Base-by-base conservation (phyloP, 2,113 vertebrate genomes). In the Rhombomys opimus region DNA sequence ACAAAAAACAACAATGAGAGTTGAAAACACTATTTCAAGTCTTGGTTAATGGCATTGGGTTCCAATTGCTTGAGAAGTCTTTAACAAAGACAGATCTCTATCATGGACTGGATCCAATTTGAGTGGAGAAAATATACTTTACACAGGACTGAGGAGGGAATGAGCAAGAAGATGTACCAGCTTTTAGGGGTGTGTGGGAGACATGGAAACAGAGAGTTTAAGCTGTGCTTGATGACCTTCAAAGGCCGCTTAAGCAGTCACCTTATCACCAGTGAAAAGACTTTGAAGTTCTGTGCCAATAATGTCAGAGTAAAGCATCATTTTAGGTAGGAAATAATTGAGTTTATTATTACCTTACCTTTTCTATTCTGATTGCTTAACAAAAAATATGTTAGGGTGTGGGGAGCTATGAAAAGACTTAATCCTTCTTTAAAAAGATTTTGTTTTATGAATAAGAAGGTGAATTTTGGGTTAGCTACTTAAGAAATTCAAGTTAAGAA, bases 281-380 rank as follows among this genome's bases (percentile, higher is more conserved):
- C 22, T 5, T 12, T 70, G 87, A 88, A 35, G 23, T 41, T 81
- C n/a, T 35, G 67, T 30, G 82, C 11, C 52, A 32, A 76, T 46
- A 85, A 93, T 89, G 88, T 72, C 27, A 73, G 77, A 32, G 41
- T 23, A 97, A 93, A 82, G 46, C n/a, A 70, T 7, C 91, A 78
- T 86, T 96, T 93, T 77, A 87, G 12, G 46, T 38, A 82, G 54
- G n/a, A 63, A 73, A 15, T 46, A 25, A 77, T 78, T 90, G 52
- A 76, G n/a, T 22, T 88, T n/a, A 72, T 89, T 32, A 57, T 87
- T 90, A 38, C 23, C n/a, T 73, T 75, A 91, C 70, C n/a, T 95
- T 91, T 95, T 93, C 67, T 93, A 76, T 95, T 96, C 41, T 41
- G 32, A 6, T 75, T 94, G n/a, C 61, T 77, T 80, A 92, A 63